These are phyloP conservation scores for Megaceryle torquata DNA, from an alignment of 2,113 vertebrate species.

Conservation along the genomic window DNA sequence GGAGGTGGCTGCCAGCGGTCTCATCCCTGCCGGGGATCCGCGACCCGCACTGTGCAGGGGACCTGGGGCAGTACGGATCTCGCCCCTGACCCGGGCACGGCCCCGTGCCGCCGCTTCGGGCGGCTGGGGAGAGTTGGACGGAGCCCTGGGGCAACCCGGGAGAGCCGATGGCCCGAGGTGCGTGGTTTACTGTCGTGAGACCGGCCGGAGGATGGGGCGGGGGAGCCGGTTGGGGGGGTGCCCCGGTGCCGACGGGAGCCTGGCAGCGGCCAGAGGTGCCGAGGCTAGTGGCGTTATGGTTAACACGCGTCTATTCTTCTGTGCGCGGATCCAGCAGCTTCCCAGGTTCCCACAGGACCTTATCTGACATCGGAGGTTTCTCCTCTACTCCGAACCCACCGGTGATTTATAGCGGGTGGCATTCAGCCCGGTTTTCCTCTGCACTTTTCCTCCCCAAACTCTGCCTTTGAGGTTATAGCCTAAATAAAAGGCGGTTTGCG, in stretches of 20 bases:
- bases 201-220: background rate
- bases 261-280: background rate
- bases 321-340: constrained; percentile 58
- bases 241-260: background rate
- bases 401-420: constrained; percentile 51
- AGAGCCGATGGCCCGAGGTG: background rate
- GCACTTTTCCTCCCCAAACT: constrained; percentile 9
- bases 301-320: constrained; percentile 57
- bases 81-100: background rate
- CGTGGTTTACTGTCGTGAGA: background rate
- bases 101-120: background rate
- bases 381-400: constrained; percentile 41
- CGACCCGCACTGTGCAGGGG: background rate
- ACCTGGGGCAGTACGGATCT: background rate
- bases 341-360: constrained; percentile 66
- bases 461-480: constrained; percentile 12
- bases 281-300: constrained; percentile 13
- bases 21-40: background rate
- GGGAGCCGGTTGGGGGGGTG: background rate
- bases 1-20: background rate
- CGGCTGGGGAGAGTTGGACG: background rate
- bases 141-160: background rate
- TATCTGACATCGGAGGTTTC: constrained; percentile 59
- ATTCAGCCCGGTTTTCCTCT: background rate
- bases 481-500: constrained; percentile 39